Base-by-base conservation (phyloP, 2,113 vertebrate species). In the Illadopsis cleaveri region DNA sequence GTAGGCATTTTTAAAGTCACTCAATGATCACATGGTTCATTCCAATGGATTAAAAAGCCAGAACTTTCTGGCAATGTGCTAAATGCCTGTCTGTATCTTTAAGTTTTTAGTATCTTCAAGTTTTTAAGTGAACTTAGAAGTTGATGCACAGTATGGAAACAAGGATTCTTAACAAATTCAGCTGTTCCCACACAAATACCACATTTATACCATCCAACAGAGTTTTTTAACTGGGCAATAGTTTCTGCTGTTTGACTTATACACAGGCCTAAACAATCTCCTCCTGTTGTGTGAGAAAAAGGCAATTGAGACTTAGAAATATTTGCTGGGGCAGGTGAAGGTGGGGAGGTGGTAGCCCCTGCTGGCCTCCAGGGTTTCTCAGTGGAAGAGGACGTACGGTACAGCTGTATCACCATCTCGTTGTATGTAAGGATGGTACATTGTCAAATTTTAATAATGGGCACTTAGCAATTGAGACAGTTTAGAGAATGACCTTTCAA, bases 401-500 rank as follows among this genome's bases (percentile, higher is more conserved):
- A 53, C 2, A 44, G 71, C 56, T 81, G 54, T 35, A 90, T 42
- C 65, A 85, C 16, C 17, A 14, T 89, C 60, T 33, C 82, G 64
- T 33, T 94, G 90, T 61, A 19, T 40, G 61, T 89, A 62, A 18
- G 93, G 89, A 97, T 87, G 65, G 38, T 20, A 65, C 42, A 56
- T 51, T 78, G 79, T 71, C 81, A 72, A 47, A 68, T 84, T 93
- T 89, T 89, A 94, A 72, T 85, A 91, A 92, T 27, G 51, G 92
- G 48, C 58, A 96, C 73, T 94, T 95, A 95, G 82, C 84, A 95
- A 87, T 47, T 69, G 87, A 50, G 47, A 90, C 48, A 50, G 40
- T 81, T 82, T 73, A 73, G 80, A 92, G 89, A 95, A 96, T 91
- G 91, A 94, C 91, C 93, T 95, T 88, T 95, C 30, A 53, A 86